A percentile compares a stretch with the other conserved stretches of the same genome.
Evolutionary conservation across 2,888 invertebrate species (phyloP).

Genomic region (Aromia moschata): DNA sequence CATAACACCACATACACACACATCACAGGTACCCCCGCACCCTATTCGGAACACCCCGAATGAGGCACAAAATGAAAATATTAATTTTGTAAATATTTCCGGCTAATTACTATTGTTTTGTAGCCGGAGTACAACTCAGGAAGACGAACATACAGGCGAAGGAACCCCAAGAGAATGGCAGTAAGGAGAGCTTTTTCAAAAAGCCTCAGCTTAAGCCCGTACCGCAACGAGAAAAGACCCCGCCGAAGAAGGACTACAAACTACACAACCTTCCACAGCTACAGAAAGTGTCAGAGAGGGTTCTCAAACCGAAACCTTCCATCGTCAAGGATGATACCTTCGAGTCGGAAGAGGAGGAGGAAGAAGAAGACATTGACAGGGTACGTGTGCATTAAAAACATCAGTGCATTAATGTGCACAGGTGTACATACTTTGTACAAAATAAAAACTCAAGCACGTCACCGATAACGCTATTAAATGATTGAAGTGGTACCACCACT

Average conservation of each 20-base stretch:
- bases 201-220: slow-evolving; percentile 59
- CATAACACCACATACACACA: no score
- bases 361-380: slow-evolving; percentile 51
- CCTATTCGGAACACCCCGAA: no score
- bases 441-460: no score
- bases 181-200: slow-evolving; percentile 57
- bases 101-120: no score
- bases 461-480: no score
- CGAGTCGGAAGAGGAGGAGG: slow-evolving; percentile 35
- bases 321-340: slow-evolving; percentile 37
- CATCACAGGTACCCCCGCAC: no score
- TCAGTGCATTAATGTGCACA: no score
- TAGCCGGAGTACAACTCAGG: slow-evolving; percentile 52
- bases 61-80: no score
- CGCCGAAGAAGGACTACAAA: slow-evolving; percentile 58
- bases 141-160: slow-evolving; percentile 53
- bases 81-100: no score
- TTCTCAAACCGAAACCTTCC: slow-evolving; percentile 50
- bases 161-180: slow-evolving; percentile 57
- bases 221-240: slow-evolving; percentile 55
- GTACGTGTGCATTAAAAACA: slow-evolving; percentile 46
- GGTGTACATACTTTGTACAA: no score
- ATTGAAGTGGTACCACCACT: no score
- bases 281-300: slow-evolving; percentile 58
- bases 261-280: slow-evolving; percentile 50